A percentile compares a stretch with the other conserved stretches of the same genome.
These are phyloP conservation scores for Archivesica marissinica DNA, from an alignment of 1,140 invertebrate species.

Conservation along the genomic window DNA sequence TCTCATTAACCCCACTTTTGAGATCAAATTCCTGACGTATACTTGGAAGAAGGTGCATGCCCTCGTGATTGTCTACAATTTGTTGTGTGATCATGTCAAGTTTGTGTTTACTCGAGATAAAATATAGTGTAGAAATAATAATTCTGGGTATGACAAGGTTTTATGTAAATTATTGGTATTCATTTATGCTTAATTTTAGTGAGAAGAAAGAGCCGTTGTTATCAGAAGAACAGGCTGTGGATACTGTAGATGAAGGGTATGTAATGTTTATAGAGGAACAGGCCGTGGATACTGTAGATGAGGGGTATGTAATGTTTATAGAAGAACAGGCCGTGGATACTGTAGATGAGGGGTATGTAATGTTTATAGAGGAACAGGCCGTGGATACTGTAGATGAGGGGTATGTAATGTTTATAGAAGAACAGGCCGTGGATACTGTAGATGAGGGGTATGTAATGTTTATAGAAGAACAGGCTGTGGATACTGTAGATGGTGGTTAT, in stretches of 20 bases:
- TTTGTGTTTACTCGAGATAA: no score
- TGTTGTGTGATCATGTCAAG: background rate
- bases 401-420: conserved; percentile 52
- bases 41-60: background rate
- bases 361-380: conserved; percentile 49
- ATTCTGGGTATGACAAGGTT: no score
- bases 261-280: conserved; percentile 57
- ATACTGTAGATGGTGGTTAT: background rate
- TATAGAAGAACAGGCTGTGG: no score
- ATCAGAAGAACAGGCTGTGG: conserved; percentile 51
- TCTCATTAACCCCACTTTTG: no score
- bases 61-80: background rate
- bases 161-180: no score
- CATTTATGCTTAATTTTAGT: conserved; percentile 50
- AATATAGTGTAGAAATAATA: no score
- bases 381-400: conserved; percentile 58
- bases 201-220: conserved; percentile 57
- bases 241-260: conserved; percentile 58
- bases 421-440: conserved; percentile 54
- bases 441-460: conserved; percentile 60
- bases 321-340: conserved; percentile 56
- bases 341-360: conserved; percentile 57
- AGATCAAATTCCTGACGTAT: no score
- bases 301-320: conserved; percentile 52
- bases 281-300: conserved; percentile 56